A percentile compares a stretch with the other conserved stretches of the same genome.
These are phyloP conservation scores for Balaenoptera acutorostrata DNA, from an alignment of 2,113 vertebrate genomes.

Conservation along the genomic window DNA sequence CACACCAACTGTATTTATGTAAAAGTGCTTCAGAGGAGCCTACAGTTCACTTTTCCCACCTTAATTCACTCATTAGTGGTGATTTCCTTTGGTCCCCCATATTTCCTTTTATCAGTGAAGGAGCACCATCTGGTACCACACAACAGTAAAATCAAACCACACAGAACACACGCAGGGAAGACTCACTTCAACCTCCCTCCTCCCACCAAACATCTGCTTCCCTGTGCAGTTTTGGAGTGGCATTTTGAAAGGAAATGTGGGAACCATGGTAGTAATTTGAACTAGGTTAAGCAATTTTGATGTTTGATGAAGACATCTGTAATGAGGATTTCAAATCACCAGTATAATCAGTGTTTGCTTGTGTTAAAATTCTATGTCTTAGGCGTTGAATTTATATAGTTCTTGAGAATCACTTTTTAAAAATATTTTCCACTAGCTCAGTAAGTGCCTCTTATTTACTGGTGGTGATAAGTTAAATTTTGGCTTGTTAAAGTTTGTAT, in stretches of 20 bases:
- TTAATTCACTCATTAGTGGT: neutral
- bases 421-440: neutral
- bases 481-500: neutral
- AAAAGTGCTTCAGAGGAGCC: neutral
- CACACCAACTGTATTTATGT: neutral
- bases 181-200: neutral
- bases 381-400: neutral
- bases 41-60: neutral
- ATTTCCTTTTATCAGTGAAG: neutral
- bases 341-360: neutral
- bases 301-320: conserved; percentile 10
- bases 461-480: neutral
- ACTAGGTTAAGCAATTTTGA: neutral
- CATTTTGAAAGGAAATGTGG: neutral
- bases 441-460: neutral
- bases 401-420: neutral
- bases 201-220: neutral
- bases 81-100: neutral
- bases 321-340: conserved; percentile 3
- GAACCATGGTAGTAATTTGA: neutral
- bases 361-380: neutral
- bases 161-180: neutral
- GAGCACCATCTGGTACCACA: neutral
- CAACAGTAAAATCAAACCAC: neutral
- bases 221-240: neutral